Evolutionary conservation across 1,140 invertebrate species (phyloP).

Genomic region (Philaenus spumarius): DNA sequence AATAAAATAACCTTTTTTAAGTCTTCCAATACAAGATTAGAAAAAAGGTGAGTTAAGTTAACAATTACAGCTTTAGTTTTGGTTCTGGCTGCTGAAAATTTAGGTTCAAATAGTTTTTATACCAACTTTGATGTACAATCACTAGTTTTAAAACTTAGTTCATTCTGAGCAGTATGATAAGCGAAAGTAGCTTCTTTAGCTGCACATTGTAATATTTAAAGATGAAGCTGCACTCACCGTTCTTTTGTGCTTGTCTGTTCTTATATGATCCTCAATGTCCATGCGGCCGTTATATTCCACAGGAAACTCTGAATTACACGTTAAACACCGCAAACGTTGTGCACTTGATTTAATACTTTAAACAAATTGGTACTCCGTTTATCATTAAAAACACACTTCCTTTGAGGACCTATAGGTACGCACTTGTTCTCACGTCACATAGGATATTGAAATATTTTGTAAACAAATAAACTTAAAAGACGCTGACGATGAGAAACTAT

Average conservation of each 20-base stretch:
- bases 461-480: background rate
- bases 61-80: slow-evolving; percentile 27
- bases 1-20: too few relatives aligned
- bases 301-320: background rate
- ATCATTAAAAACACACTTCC: background rate
- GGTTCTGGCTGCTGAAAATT: slow-evolving; percentile 21
- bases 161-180: slow-evolving; percentile 29
- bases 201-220: background rate
- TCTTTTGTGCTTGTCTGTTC: background rate
- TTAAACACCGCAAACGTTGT: background rate
- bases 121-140: slow-evolving; percentile 27
- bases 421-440: background rate
- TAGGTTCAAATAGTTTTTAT: slow-evolving; percentile 23
- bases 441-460: background rate
- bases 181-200: slow-evolving; percentile 26
- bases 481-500: background rate
- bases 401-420: background rate
- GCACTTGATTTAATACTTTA: background rate
- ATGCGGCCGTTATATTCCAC: background rate
- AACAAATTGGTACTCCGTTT: background rate
- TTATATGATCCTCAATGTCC: background rate
- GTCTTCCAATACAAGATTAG: too few relatives aligned
- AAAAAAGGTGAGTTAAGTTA: too few relatives aligned
- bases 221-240: background rate
- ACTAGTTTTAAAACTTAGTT: slow-evolving; percentile 28